Evolutionary conservation across 2,113 vertebrate species (phyloP).

Genomic region (Ivindomyrus marchei): DNA sequence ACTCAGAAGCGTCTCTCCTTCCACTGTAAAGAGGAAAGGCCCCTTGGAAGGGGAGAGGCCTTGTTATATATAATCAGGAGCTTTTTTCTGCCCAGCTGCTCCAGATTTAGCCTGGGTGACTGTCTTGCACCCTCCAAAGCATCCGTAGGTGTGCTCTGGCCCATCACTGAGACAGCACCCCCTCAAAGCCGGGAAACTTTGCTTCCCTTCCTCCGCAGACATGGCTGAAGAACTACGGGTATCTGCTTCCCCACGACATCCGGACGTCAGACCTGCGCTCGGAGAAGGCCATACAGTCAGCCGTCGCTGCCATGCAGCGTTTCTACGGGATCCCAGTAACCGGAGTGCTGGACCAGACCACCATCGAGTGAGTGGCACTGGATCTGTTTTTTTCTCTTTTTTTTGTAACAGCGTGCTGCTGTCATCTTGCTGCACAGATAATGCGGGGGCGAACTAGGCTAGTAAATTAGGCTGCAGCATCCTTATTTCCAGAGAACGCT

Average conservation of each 20-base stretch:
- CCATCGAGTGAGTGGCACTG: slow-evolving; percentile 71
- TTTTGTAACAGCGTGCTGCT: neutral
- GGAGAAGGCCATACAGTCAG: slow-evolving; percentile 80
- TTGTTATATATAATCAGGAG: slow-evolving; percentile 1
- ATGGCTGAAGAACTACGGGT: slow-evolving; percentile 85
- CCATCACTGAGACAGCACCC: neutral
- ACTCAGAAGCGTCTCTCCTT: neutral
- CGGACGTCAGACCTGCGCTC: slow-evolving; percentile 74
- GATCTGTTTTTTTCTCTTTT: neutral
- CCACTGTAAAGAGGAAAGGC: neutral
- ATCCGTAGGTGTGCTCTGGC: neutral
- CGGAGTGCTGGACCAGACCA: slow-evolving; percentile 78
- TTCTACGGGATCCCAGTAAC: slow-evolving; percentile 87
- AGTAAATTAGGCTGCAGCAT: neutral
- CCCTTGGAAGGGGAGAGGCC: neutral
- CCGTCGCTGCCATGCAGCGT: slow-evolving; percentile 84
- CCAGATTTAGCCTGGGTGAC: neutral
- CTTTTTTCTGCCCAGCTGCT: neutral
- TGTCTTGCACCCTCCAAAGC: neutral
- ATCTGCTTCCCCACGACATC: slow-evolving; percentile 76
- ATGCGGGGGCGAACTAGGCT: neutral
- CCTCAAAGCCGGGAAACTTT: neutral
- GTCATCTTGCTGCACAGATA: neutral
- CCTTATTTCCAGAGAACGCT: neutral
- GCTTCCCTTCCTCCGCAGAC: slow-evolving; percentile 58